phyloP scores from a whole-genome alignment of 2,888 invertebrate species.

The Lacanobia oleracea region DNA sequence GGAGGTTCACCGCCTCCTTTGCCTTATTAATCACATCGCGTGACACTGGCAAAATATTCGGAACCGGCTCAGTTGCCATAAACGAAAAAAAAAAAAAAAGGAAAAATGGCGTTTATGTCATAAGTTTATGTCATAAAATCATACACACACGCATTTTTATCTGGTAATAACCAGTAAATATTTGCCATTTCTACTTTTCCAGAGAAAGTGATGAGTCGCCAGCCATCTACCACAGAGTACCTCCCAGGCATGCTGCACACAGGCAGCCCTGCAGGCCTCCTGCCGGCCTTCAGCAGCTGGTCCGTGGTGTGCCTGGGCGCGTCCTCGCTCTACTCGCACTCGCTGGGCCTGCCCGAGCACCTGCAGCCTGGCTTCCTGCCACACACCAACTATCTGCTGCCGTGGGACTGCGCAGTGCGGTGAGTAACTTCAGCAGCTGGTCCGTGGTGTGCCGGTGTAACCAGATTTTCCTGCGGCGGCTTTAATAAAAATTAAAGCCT shows the following conservation, averaged over 20 bases:
- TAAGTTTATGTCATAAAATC: no score
- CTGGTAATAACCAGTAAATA: no score
- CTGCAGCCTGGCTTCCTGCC: conserved; percentile 97
- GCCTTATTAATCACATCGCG: no score
- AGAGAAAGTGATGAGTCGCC: conserved; percentile 91
- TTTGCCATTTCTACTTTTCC: conserved; percentile 53
- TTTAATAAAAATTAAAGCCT: no score
- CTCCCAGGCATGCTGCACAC: conserved; percentile 97
- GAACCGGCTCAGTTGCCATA: no score
- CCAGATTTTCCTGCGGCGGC: no score
- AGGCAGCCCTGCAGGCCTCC: conserved; percentile 93
- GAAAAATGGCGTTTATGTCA: no score
- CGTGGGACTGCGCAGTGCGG: conserved; percentile 94
- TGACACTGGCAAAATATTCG: no score
- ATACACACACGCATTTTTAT: no score
- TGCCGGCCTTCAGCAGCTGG: conserved; percentile 98
- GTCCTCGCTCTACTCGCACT: conserved; percentile 97
- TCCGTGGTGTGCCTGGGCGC: conserved; percentile 97
- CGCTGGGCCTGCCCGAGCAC: conserved; percentile 95
- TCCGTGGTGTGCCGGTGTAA: conserved; percentile 92
- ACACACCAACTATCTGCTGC: conserved; percentile 97
- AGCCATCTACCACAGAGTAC: conserved; percentile 97
- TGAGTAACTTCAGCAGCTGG: conserved; percentile 89
- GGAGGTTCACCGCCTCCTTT: no score
- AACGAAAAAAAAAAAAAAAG: no score